These are phyloP conservation scores for Tragelaphus imberbis DNA, from an alignment of 2,113 vertebrate species.

Conservation along the genomic window DNA sequence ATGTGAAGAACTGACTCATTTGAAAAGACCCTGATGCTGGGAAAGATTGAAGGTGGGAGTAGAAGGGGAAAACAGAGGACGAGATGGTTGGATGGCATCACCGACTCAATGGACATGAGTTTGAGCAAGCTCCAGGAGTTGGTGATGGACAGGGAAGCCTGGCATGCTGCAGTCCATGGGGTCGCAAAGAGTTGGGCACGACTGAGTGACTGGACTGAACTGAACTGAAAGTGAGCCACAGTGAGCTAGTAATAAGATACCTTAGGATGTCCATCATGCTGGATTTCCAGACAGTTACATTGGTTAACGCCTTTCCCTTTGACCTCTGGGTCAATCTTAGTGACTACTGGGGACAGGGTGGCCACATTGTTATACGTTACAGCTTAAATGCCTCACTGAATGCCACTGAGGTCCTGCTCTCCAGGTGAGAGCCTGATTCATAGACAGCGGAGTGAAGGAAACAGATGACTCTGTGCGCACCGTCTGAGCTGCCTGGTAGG, in stretches of 20 bases:
- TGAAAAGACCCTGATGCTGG: neutral
- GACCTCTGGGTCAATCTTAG: slow-evolving; percentile 63
- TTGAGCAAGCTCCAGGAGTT: neutral
- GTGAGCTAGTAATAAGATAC: slow-evolving; percentile 68
- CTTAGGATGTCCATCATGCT: slow-evolving; percentile 68
- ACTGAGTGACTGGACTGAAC: fast-evolving
- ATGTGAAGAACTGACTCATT: neutral
- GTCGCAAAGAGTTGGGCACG: neutral
- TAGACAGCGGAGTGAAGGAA: slow-evolving; percentile 5
- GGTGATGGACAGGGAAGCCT: neutral
- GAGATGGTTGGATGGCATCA: neutral
- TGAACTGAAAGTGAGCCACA: slow-evolving; percentile 73
- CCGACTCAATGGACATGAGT: neutral
- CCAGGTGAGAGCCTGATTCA: slow-evolving; percentile 70
- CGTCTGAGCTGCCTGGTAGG: neutral
- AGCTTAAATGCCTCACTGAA: slow-evolving; percentile 62
- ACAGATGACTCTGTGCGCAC: neutral
- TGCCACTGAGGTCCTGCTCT: slow-evolving; percentile 50
- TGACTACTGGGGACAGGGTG: neutral
- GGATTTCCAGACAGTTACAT: slow-evolving; percentile 74
- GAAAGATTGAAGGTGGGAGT: neutral
- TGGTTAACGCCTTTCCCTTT: slow-evolving; percentile 72
- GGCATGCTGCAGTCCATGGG: neutral
- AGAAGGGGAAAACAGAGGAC: neutral
- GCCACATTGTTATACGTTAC: slow-evolving; percentile 5